phyloP scores from a whole-genome alignment of 2,797 vertebrate genomes.

The Macropus fuliginosus region DNA sequence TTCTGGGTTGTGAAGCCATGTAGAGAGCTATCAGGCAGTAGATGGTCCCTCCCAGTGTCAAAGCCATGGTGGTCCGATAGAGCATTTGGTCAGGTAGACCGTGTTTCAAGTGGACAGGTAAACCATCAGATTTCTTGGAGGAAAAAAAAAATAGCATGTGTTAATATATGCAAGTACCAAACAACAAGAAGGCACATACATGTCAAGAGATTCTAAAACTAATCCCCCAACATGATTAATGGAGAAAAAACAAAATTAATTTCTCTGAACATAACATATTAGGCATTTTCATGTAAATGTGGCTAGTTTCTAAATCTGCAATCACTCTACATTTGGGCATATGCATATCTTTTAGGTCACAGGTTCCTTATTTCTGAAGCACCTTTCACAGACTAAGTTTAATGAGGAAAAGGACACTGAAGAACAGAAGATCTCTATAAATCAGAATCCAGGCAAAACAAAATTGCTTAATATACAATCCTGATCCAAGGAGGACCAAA shows the following conservation, averaged over 20 bases:
- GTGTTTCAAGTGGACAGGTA: constrained; percentile 93
- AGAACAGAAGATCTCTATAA: not conserved
- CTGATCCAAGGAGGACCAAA: not conserved
- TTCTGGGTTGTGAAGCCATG: constrained; percentile 91
- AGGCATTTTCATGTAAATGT: not conserved
- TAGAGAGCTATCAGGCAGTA: constrained; percentile 96
- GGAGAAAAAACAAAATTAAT: constrained; percentile 9
- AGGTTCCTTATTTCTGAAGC: constrained; percentile 26
- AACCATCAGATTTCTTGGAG: constrained; percentile 89
- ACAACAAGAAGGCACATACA: constrained; percentile 29
- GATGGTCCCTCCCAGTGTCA: constrained; percentile 93
- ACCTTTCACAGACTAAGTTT: not conserved
- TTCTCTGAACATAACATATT: not conserved
- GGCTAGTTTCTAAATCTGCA: constrained; percentile 19
- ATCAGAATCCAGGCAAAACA: constrained; percentile 16
- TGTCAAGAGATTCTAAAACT: constrained; percentile 5
- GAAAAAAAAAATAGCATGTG: constrained; percentile 52
- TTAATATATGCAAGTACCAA: not conserved
- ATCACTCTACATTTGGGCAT: constrained; percentile 32
- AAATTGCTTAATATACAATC: constrained; percentile 5
- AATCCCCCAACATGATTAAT: not conserved
- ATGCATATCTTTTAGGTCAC: not conserved
- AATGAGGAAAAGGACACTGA: constrained; percentile 14
- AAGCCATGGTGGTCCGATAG: constrained; percentile 98
- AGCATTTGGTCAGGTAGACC: constrained; percentile 93